Conservation (phyloP, 35 echinoderm and acorn worm species). For the Amphiura filiformis region DNA sequence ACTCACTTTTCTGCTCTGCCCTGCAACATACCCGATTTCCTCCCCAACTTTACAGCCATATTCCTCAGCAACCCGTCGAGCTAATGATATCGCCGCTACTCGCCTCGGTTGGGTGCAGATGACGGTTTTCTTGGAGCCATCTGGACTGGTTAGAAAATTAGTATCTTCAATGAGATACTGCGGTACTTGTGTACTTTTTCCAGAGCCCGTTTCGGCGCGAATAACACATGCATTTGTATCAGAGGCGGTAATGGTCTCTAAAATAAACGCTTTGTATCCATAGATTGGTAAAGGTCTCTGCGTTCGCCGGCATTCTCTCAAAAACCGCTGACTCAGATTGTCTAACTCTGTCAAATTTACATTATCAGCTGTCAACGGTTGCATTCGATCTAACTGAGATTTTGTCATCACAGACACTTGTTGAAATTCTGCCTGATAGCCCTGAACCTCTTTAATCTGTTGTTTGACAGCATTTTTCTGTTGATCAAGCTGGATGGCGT, state of each 20-base stretch:
- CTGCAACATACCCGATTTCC: slow-evolving; percentile 65
- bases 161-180: slow-evolving; percentile 90
- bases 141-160: slow-evolving; percentile 17
- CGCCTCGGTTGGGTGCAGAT: slow-evolving; percentile 91
- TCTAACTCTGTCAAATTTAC: slow-evolving; percentile 1
- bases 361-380: background rate
- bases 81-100: slow-evolving; percentile 91
- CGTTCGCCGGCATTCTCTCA: slow-evolving; percentile 22
- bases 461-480: slow-evolving; percentile 1
- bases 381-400: background rate
- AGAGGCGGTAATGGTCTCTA: slow-evolving; percentile 48
- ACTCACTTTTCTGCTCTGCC: background rate
- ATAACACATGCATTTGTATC: slow-evolving; percentile 83
- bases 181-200: slow-evolving; percentile 95
- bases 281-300: slow-evolving; percentile 30
- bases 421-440: slow-evolving; percentile 17
- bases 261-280: slow-evolving; percentile 22
- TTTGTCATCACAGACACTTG: background rate
- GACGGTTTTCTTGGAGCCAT: slow-evolving; percentile 40
- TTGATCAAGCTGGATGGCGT: background rate
- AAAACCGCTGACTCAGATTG: slow-evolving; percentile 15
- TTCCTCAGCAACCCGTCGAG: slow-evolving; percentile 92
- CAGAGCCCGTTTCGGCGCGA: slow-evolving; percentile 88
- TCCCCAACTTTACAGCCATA: slow-evolving; percentile 91
- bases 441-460: background rate